These are phyloP conservation scores for Leucoma salicis DNA, from an alignment of 2,888 invertebrate species.

Conservation along the genomic window DNA sequence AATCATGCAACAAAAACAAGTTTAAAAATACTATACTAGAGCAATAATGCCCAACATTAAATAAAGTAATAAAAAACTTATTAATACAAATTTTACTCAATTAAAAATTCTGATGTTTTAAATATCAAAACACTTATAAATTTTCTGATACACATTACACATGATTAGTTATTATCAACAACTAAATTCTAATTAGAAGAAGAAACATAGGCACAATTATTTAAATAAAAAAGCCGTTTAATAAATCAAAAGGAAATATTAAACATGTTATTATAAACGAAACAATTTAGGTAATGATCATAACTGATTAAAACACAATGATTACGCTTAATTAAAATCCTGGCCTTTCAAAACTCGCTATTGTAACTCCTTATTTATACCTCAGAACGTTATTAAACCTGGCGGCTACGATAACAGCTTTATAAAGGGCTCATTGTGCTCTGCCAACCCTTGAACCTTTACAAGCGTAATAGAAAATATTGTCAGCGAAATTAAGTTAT, in stretches of 20 bases:
- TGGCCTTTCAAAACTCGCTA: slow-evolving; percentile 35
- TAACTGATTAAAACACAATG: slow-evolving; percentile 39
- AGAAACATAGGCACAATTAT: too few species aligned
- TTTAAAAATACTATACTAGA: too few species aligned
- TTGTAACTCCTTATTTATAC: slow-evolving; percentile 40
- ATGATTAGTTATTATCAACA: too few species aligned
- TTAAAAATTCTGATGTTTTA: too few species aligned
- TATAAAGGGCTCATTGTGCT: slow-evolving; percentile 30
- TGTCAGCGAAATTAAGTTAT: slow-evolving; percentile 37
- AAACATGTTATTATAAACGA: slow-evolving; percentile 14
- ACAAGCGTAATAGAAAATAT: slow-evolving; percentile 40
- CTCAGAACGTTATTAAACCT: slow-evolving; percentile 33
- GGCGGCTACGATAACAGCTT: slow-evolving; percentile 33
- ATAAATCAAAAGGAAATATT: slow-evolving; percentile 1
- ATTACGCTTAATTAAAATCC: slow-evolving; percentile 38
- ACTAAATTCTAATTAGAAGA: too few species aligned
- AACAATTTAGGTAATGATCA: slow-evolving; percentile 39
- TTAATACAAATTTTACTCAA: too few species aligned
- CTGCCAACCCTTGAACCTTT: slow-evolving; percentile 34
- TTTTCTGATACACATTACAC: too few species aligned
- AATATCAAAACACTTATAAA: too few species aligned
- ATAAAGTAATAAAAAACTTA: too few species aligned
- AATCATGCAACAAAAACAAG: too few species aligned
- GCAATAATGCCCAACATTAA: too few species aligned
- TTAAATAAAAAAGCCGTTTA: slow-evolving; percentile 1